These are phyloP conservation scores for Tiphia femorata DNA, from an alignment of 2,888 invertebrate species.

Conservation along the genomic window DNA sequence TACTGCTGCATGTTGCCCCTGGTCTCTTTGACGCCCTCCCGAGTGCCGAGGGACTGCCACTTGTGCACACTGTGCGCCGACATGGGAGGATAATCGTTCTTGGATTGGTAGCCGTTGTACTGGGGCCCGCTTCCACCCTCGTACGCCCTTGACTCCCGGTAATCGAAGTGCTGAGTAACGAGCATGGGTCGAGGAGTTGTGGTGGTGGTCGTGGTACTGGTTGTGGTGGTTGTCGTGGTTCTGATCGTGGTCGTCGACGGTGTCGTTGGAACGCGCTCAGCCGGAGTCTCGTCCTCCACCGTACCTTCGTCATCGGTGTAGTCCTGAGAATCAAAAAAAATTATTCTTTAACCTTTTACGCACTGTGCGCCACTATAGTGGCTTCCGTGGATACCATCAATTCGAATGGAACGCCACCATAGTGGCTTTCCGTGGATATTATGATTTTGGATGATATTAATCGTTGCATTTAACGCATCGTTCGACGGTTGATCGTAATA, in stretches of 20 bases:
- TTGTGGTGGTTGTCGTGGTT: slow-evolving; percentile 58
- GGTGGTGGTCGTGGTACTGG: slow-evolving; percentile 64
- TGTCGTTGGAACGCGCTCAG: slow-evolving; percentile 36
- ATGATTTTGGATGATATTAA: too few relatives aligned
- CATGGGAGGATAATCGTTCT: slow-evolving; percentile 59
- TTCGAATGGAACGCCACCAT: too few relatives aligned
- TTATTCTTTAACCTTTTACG: too few relatives aligned
- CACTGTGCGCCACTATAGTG: too few relatives aligned
- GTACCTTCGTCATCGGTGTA: slow-evolving; percentile 56
- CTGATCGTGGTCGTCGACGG: slow-evolving; percentile 15
- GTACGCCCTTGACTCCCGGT: slow-evolving; percentile 46
- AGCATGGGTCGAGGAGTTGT: slow-evolving; percentile 63
- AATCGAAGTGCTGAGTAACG: slow-evolving; percentile 44
- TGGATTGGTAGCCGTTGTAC: slow-evolving; percentile 54
- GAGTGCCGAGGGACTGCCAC: slow-evolving; percentile 58
- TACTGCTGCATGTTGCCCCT: slow-evolving; percentile 51
- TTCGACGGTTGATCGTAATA: too few relatives aligned
- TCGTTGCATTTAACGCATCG: too few relatives aligned
- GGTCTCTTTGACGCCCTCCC: slow-evolving; percentile 58
- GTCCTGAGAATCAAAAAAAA: slow-evolving; percentile 49
- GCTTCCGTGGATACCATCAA: too few relatives aligned
- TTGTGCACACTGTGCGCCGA: slow-evolving; percentile 58
- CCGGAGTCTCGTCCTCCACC: slow-evolving; percentile 51
- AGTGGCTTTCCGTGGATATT: too few relatives aligned
- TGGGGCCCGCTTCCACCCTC: slow-evolving; percentile 46